These are phyloP conservation scores for Epizoanthus rinbou DNA, from an alignment of 92 coral and sea anemone genomes.

Conservation along the genomic window DNA sequence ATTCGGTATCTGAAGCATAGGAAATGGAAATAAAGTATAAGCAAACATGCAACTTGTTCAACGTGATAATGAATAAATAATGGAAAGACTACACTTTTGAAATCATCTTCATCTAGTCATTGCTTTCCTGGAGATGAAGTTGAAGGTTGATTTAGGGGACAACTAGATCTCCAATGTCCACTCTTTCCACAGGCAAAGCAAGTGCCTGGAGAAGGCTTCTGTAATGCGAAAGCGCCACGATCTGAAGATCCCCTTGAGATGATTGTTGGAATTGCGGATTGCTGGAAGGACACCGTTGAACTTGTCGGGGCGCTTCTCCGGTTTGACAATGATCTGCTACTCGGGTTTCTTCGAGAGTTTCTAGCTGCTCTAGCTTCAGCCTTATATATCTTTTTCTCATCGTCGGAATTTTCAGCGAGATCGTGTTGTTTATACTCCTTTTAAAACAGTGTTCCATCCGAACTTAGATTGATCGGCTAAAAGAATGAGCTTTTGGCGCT, in stretches of 20 bases:
- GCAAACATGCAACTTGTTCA: constrained; percentile 1
- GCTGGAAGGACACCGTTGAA: too few relatives aligned
- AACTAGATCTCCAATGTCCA: constrained; percentile 40
- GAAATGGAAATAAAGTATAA: background rate
- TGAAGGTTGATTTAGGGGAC: constrained; percentile 4
- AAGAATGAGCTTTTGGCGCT: constrained; percentile 53
- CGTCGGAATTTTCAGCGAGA: constrained; percentile 45
- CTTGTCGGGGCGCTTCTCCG: background rate
- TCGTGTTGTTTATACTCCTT: constrained; percentile 56
- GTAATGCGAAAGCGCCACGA: too few relatives aligned
- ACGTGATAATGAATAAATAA: background rate
- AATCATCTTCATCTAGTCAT: background rate
- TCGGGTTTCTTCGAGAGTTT: background rate
- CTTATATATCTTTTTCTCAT: constrained; percentile 62
- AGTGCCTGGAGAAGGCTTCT: background rate
- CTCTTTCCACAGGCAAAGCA: constrained; percentile 31
- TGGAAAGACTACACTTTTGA: background rate
- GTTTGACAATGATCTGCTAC: background rate
- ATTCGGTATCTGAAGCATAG: background rate
- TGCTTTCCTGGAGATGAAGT: constrained; percentile 4
- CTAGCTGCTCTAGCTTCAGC: constrained; percentile 52
- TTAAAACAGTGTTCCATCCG: constrained; percentile 60
- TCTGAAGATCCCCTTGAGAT: too few relatives aligned
- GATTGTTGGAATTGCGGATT: too few relatives aligned
- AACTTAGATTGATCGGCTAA: constrained; percentile 60